These are phyloP conservation scores for Eutolmus rufibarbis DNA, from an alignment of 2,888 invertebrate species.

Conservation along the genomic window DNA sequence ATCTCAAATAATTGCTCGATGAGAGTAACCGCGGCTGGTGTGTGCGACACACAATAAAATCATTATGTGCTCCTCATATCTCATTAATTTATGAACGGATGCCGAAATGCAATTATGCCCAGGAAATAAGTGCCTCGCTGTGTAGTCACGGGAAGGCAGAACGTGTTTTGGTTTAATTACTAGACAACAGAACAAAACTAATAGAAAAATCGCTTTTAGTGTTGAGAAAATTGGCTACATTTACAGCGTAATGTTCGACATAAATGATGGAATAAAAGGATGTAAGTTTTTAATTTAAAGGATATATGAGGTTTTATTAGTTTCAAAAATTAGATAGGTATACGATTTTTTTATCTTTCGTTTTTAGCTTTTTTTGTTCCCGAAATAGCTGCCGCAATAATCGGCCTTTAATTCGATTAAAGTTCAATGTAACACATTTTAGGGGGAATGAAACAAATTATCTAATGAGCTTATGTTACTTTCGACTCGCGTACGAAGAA, in stretches of 20 bases:
- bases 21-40: neutral
- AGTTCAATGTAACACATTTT: neutral
- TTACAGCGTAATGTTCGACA: neutral
- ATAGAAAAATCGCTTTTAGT: neutral
- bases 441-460: neutral
- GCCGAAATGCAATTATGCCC: slow-evolving; percentile 1
- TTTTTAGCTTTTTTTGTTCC: neutral
- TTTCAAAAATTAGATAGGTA: neutral
- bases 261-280: neutral
- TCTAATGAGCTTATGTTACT: neutral
- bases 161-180: neutral
- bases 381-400: neutral
- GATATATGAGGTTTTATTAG: neutral
- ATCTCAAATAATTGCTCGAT: neutral
- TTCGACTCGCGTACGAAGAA: neutral
- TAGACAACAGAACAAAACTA: neutral
- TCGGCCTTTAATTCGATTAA: neutral
- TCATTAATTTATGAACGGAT: slow-evolving; percentile 7
- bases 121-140: neutral
- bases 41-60: neutral
- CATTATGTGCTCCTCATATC: neutral
- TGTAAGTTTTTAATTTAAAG: neutral
- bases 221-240: neutral
- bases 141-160: neutral
- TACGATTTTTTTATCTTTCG: neutral